Evolutionary conservation across 1,140 invertebrate genomes (phyloP), one percentile per base, ranked within the genome.

Genomic region (Metopolophium dirhodum): DNA sequence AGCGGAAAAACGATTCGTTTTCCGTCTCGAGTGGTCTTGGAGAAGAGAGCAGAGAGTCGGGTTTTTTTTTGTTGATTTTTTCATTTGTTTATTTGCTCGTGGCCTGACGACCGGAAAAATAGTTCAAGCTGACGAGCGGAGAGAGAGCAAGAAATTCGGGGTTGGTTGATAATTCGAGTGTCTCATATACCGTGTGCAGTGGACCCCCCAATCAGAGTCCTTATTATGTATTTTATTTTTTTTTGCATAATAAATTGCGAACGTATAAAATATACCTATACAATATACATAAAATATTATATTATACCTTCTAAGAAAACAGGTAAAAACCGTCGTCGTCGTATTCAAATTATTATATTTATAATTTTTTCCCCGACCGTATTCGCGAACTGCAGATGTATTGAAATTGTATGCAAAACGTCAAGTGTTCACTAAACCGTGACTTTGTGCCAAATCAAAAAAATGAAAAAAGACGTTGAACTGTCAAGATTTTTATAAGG

Each of bases 1-100:
- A 93, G 91, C 91, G 91, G 91, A 93, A 93, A 93, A 93, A 86
- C 82, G 91, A 93, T 20, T 85, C 91, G 91, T 93, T 93, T 93
- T 86, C 91, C 82, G 82, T 93, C 82, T 93, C 77, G 26, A 93
- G 91, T 57, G 91, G 77, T 92, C 91, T 49, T 26, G n/a, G 51
- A 83, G 9, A 77, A 77, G 30, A 49, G 61, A 49, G 30, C 30
- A 68, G 41, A 49, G n/a, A 89, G 87, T 54, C 6, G 87, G n/a
- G 37, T 37, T 20, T 54, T 45, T 54, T 54, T 88, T 51, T n/a
- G n/a, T 88, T 88, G 0, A 18, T 51, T 51, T 51, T 49, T 54
- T 54, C 20, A 18, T 61, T 57, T 61, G 47, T n/a, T 90, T 54
- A 8, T 26, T 68, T 57, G 88, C 54, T 22, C 14, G 91, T 57